These are phyloP conservation scores for Deilephila porcellus DNA, from an alignment of 2,888 invertebrate genomes.

Conservation along the genomic window DNA sequence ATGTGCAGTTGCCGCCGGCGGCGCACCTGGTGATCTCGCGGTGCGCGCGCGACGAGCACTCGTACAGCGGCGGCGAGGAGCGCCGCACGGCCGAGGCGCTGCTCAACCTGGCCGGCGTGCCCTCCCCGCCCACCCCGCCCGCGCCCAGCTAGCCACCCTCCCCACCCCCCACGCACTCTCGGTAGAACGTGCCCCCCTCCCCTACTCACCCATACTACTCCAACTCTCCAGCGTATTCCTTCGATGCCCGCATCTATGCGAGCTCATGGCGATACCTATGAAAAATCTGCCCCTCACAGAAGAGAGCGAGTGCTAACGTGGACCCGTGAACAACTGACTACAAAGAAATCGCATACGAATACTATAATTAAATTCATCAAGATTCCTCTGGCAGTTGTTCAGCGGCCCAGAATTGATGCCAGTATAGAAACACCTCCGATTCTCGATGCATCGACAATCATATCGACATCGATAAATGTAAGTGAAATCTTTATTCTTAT, in stretches of 20 bases:
- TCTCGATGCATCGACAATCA: constrained; percentile 19
- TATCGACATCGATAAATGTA: constrained; percentile 22
- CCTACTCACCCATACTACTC: background rate
- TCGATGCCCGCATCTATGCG: no score
- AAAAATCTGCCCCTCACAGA: background rate
- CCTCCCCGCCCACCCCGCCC: constrained; percentile 41
- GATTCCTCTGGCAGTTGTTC: background rate
- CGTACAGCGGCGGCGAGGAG: constrained; percentile 89
- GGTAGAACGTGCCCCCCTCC: background rate
- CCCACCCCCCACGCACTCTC: background rate
- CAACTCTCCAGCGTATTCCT: no score
- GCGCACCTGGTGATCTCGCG: constrained; percentile 90
- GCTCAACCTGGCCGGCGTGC: constrained; percentile 77
- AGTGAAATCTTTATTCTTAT: constrained; percentile 27
- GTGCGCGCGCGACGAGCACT: constrained; percentile 96
- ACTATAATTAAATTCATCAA: background rate
- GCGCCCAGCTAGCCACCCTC: background rate
- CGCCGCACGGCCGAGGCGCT: constrained; percentile 81
- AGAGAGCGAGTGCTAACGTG: background rate
- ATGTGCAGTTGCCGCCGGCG: constrained; percentile 71
- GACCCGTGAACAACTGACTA: background rate
- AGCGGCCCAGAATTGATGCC: background rate
- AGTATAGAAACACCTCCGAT: constrained; percentile 22
- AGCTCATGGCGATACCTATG: background rate
- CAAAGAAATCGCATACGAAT: no score